A percentile compares a stretch with the other conserved stretches of the same genome.
These are phyloP conservation scores for Adrianichthys oophorus DNA, from an alignment of 2,797 vertebrate species.

Conservation along the genomic window DNA sequence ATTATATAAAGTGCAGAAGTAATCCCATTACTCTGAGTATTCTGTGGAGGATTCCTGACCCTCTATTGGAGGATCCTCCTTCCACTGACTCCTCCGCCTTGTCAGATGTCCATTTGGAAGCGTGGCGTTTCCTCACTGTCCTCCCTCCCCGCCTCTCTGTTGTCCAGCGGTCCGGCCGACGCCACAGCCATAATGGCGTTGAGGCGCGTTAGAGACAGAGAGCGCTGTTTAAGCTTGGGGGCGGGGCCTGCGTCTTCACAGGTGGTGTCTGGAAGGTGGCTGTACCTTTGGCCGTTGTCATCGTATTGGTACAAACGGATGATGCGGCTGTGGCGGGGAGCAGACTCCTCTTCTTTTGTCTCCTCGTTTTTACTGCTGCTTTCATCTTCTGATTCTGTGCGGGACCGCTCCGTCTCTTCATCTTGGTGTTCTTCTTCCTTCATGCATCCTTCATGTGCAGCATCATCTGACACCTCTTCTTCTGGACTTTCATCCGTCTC, in stretches of 20 bases:
- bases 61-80: not conserved
- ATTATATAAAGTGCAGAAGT: too few species aligned
- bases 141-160: not conserved
- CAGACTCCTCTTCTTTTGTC: not conserved
- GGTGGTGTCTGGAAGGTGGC: slow-evolving; percentile 56
- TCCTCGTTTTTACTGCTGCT: not conserved
- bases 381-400: slow-evolving; percentile 5
- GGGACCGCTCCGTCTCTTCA: not conserved
- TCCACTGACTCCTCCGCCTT: not conserved
- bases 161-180: slow-evolving; percentile 30
- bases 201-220: slow-evolving; percentile 72
- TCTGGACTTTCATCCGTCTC: not conserved
- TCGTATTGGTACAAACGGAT: slow-evolving; percentile 81
- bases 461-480: too few species aligned
- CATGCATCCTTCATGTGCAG: not conserved
- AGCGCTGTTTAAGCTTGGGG: slow-evolving; percentile 60
- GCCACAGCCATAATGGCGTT: slow-evolving; percentile 73
- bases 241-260: not conserved
- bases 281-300: slow-evolving; percentile 70
- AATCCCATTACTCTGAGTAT: too few species aligned
- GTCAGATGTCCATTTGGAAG: slow-evolving; percentile 55
- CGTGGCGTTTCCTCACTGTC: not conserved
- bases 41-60: too few species aligned
- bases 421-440: not conserved
- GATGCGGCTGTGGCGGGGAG: slow-evolving; percentile 52